Conservation (phyloP, 2,888 invertebrate genomes). For the Agrotis clavis region DNA sequence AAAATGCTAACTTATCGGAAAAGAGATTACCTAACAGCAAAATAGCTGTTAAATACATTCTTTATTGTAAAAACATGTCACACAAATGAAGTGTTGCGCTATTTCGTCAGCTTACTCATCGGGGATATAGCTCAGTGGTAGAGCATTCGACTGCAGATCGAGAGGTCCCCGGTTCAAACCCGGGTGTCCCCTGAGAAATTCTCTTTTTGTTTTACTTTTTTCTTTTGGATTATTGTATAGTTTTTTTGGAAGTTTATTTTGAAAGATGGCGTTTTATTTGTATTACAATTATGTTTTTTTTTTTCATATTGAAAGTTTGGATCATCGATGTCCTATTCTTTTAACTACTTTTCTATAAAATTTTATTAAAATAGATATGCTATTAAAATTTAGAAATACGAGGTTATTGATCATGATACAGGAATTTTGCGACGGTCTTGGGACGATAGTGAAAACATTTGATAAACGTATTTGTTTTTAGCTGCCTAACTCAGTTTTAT, state of each 20-base stretch:
- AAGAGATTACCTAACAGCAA: neutral
- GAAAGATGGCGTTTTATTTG: neutral
- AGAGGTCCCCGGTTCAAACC: slow-evolving; percentile 91
- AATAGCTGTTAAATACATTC: neutral
- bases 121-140: slow-evolving; percentile 91
- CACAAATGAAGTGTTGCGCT: neutral
- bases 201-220: slow-evolving; percentile 47
- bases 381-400: too few relatives aligned
- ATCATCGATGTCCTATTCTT: too few relatives aligned
- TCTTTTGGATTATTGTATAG: slow-evolving; percentile 46
- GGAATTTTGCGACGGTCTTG: too few relatives aligned
- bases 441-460: too few relatives aligned
- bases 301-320: too few relatives aligned
- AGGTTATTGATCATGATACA: too few relatives aligned
- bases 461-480: too few relatives aligned
- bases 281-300: too few relatives aligned
- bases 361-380: too few relatives aligned
- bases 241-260: neutral
- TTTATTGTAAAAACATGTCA: neutral
- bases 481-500: too few relatives aligned
- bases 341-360: too few relatives aligned
- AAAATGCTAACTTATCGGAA: neutral
- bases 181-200: slow-evolving; percentile 86
- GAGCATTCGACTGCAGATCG: slow-evolving; percentile 91
- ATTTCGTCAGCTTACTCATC: slow-evolving; percentile 45